Percentiles rank a stretch among this genome's conserved stretches.
Evolutionary conservation across 1,140 invertebrate genomes (phyloP).

Genomic region (Pseudachorutes palmiensis): DNA sequence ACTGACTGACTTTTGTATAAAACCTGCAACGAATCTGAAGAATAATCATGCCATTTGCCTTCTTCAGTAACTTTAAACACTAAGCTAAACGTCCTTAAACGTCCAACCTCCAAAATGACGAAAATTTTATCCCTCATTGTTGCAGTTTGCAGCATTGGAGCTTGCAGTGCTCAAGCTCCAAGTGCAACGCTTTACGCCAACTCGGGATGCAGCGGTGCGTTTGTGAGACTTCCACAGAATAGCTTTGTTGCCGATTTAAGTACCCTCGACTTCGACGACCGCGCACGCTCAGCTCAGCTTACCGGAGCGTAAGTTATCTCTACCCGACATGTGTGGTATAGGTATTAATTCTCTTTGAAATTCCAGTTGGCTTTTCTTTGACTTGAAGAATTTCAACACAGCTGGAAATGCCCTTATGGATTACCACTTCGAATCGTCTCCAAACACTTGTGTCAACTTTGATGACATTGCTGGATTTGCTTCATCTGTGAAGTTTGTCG

Average conservation of each 20-base stretch:
- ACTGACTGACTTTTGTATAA: too few relatives aligned
- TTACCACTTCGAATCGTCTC: constrained; percentile 27
- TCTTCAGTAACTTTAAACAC: too few relatives aligned
- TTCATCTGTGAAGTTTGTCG: constrained; percentile 34
- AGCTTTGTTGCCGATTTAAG: constrained; percentile 28
- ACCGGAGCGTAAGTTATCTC: constrained; percentile 36
- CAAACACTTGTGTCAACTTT: constrained; percentile 31
- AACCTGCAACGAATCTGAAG: too few relatives aligned
- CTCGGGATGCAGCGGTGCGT: background rate
- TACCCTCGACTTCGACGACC: constrained; percentile 21
- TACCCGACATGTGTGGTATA: background rate
- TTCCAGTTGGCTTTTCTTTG: constrained; percentile 39
- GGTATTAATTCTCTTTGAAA: constrained; percentile 1
- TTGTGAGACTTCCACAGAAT: background rate
- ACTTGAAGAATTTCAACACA: constrained; percentile 30
- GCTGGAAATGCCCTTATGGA: constrained; percentile 18
- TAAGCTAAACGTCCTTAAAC: too few relatives aligned
- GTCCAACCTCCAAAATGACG: too few relatives aligned
- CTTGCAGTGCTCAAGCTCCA: background rate
- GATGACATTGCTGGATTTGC: constrained; percentile 13
- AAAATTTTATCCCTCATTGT: too few relatives aligned
- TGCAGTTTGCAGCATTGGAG: background rate
- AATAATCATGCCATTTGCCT: too few relatives aligned
- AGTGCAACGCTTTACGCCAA: constrained; percentile 5
- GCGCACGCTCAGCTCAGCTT: constrained; percentile 27